Conservation (phyloP, 2,113 vertebrate species). For the Gopherus evgoodei region DNA sequence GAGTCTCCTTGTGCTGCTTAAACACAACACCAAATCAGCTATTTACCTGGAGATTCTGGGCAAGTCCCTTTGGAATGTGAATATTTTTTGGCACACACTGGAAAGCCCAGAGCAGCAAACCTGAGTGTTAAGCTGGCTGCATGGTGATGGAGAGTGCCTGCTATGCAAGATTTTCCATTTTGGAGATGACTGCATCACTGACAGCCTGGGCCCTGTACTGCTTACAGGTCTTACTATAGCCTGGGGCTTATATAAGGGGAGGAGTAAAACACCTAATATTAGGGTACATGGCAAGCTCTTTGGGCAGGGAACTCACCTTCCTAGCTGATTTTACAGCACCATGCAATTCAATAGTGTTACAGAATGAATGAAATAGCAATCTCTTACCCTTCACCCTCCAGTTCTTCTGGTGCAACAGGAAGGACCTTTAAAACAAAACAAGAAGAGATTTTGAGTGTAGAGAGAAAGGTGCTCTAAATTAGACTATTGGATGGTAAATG, state of each 20-base stretch:
- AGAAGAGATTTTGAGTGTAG: neutral
- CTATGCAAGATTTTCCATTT: neutral
- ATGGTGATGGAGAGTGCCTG: neutral
- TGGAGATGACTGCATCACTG: neutral
- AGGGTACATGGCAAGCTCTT: neutral
- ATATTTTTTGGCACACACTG: neutral
- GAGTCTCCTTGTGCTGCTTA: neutral
- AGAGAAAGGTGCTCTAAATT: neutral
- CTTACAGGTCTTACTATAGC: neutral
- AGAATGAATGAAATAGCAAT: neutral
- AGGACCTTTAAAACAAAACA: conserved; percentile 78
- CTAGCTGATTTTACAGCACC: neutral
- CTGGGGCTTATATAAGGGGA: neutral
- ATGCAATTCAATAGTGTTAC: neutral
- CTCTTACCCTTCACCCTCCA: conserved; percentile 93
- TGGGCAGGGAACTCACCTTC: neutral
- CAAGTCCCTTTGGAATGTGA: neutral
- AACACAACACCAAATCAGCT: neutral
- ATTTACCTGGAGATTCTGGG: neutral
- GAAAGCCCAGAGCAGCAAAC: neutral
- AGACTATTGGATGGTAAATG: neutral
- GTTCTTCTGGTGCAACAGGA: conserved; percentile 87
- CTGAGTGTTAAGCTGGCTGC: neutral
- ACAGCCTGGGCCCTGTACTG: neutral
- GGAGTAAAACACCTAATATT: neutral